phyloP scores from a whole-genome alignment of 2,797 vertebrate genomes.

The Hoplostethus atlanticus region DNA sequence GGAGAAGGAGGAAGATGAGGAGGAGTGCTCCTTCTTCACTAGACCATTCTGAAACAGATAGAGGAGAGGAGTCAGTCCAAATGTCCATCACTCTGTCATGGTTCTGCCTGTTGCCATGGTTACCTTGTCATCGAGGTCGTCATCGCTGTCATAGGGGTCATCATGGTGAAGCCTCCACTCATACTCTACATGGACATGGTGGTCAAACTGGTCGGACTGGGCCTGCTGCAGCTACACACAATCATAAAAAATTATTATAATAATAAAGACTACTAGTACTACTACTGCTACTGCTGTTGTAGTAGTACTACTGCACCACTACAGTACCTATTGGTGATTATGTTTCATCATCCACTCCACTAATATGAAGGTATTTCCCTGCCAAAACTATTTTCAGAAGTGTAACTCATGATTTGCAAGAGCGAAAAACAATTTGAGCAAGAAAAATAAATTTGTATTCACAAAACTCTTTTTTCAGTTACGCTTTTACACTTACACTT shows the following conservation, averaged over 20 bases:
- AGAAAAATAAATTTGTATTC: too few relatives aligned
- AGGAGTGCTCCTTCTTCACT: constrained; percentile 82
- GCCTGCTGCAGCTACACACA: constrained; percentile 84
- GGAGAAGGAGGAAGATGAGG: constrained; percentile 65
- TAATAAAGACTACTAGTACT: constrained; percentile 21
- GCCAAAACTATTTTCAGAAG: too few relatives aligned
- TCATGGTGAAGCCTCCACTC: constrained; percentile 88
- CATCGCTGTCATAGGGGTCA: constrained; percentile 88
- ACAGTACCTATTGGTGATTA: too few relatives aligned
- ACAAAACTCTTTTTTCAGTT: too few relatives aligned
- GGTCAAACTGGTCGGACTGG: constrained; percentile 87
- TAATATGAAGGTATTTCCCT: too few relatives aligned
- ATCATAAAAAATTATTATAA: constrained; percentile 4
- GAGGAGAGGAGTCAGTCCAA: background rate
- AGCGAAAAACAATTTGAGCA: too few relatives aligned
- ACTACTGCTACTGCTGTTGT: too few relatives aligned
- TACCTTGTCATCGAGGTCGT: constrained; percentile 85
- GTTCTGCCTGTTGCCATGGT: background rate
- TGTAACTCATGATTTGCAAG: too few relatives aligned
- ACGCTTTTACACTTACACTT: too few relatives aligned
- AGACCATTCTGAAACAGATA: constrained; percentile 71
- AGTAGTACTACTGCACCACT: too few relatives aligned
- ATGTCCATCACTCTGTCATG: too few relatives aligned
- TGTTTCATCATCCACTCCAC: too few relatives aligned
- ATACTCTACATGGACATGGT: constrained; percentile 88